Conservation (phyloP, 2,113 vertebrate species). For the Cottus gobio region DNA sequence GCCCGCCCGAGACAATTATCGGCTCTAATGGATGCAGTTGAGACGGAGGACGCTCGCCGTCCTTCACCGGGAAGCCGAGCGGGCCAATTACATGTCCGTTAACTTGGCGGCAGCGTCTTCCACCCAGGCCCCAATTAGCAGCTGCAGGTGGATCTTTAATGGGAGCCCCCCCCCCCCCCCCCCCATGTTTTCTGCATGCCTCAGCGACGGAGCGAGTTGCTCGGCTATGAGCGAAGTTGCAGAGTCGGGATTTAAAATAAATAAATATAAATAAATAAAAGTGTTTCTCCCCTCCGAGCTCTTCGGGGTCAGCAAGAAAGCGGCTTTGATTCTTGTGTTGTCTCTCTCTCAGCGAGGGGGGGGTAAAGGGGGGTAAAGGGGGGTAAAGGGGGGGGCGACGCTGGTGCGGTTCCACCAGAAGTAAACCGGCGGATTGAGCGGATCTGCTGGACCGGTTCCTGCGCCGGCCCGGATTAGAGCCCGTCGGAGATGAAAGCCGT, state of each 20-base stretch:
- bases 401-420: conserved; percentile 63
- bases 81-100: conserved; percentile 77
- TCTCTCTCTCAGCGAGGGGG: conserved; percentile 19
- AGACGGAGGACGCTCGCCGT: conserved; percentile 72
- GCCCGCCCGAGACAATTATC: conserved; percentile 75
- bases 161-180: conserved; percentile 25
- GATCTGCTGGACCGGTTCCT: conserved; percentile 63
- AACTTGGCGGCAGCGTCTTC: conserved; percentile 69
- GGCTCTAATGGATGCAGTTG: conserved; percentile 75
- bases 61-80: conserved; percentile 70
- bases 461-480: conserved; percentile 69
- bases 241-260: conserved; percentile 22
- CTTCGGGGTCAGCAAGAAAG: conserved; percentile 54
- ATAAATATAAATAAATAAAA: no score
- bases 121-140: conserved; percentile 76
- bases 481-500: conserved; percentile 51
- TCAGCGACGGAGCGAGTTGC: conserved; percentile 59
- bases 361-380: no score
- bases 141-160: conserved; percentile 78
- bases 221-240: conserved; percentile 53
- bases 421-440: conserved; percentile 60
- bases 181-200: conserved; percentile 55
- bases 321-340: conserved; percentile 61
- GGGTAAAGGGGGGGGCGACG: conserved; percentile 15
- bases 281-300: conserved; percentile 5